Conservation (phyloP, 1,140 invertebrate genomes). For the Bombus confusus region DNA sequence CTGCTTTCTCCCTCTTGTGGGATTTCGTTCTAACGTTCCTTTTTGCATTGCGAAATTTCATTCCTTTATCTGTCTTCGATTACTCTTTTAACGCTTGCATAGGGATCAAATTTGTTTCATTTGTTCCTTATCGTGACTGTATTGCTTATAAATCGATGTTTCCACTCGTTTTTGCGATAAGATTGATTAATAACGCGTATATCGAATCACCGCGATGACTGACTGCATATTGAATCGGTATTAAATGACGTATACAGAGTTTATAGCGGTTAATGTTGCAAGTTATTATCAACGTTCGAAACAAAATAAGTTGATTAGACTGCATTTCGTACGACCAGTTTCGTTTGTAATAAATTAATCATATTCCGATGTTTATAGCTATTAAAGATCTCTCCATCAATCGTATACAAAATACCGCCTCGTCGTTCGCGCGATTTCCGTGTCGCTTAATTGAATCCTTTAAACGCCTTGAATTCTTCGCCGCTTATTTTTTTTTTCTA, state of each 20-base stretch:
- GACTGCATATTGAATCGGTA: slow-evolving; percentile 13
- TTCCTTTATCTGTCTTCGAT: neutral
- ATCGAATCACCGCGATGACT: neutral
- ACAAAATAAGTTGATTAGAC: neutral
- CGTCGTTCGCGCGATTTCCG: neutral
- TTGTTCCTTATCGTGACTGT: neutral
- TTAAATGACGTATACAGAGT: slow-evolving; percentile 11
- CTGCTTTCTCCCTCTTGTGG: neutral
- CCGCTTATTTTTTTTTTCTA: neutral
- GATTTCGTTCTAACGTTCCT: neutral
- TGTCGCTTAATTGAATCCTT: slow-evolving; percentile 7
- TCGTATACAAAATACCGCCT: neutral
- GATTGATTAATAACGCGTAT: slow-evolving; percentile 27
- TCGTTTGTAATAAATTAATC: neutral
- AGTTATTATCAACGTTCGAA: slow-evolving; percentile 13
- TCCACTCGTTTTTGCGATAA: slow-evolving; percentile 3
- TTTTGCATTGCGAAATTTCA: neutral
- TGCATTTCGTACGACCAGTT: neutral
- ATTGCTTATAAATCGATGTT: neutral
- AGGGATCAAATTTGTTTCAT: neutral
- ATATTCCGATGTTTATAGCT: neutral
- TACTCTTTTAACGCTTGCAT: neutral
- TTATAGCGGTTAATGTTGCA: neutral
- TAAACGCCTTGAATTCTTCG: neutral
- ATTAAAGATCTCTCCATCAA: slow-evolving; percentile 9